Base-by-base conservation (phyloP, 2,113 vertebrate genomes). In the Neodon shergylaensis region DNA sequence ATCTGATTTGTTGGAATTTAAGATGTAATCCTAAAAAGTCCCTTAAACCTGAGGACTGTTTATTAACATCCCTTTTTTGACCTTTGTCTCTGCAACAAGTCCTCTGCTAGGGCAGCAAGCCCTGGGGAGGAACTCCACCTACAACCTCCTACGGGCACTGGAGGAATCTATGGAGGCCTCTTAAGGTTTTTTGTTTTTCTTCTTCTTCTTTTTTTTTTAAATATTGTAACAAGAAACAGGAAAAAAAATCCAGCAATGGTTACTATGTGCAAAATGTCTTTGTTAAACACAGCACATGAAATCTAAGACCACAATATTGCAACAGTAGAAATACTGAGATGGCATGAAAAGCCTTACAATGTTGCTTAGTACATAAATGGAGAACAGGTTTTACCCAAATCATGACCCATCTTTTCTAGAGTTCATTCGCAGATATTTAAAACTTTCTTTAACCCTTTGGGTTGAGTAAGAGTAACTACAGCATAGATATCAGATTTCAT, bases 1-100 rank as follows among this genome's bases (percentile, higher is more conserved):
- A 99, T 99, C 99, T 99, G 99, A 99, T 99, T 99, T 99, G 99
- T 97, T 97, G 98, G 98, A 99, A 99, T 99, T 99, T 99, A 99
- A 98, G 98, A 99, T 99, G 99, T 99, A 99, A 99, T 99, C 99
- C 98, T 98, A 98, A 98, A 98, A 98, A 97, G 97, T 98, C 97
- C 97, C 96, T 98, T 98, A 98, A 99, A 98, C 97, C 94, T 22
- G 79, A 98, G 97, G 96, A 95, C 97, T 99, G 98, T 99, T 99
- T 98, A 98, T 99, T 98, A 99, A 98, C 98, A 98, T 92, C 97
- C 97, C 77, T 94, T 92, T 97, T 98, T 96, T 98, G 98, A 98
- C 98, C 98, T 98, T 98, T 98, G 98, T 98, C 98, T 99, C 98
- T 98, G 97, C 96, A 98, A 96, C 95, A 96, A 89, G 78, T 21